phyloP scores from a whole-genome alignment of 2,797 vertebrate genomes.

The Clarias laeviceps region DNA sequence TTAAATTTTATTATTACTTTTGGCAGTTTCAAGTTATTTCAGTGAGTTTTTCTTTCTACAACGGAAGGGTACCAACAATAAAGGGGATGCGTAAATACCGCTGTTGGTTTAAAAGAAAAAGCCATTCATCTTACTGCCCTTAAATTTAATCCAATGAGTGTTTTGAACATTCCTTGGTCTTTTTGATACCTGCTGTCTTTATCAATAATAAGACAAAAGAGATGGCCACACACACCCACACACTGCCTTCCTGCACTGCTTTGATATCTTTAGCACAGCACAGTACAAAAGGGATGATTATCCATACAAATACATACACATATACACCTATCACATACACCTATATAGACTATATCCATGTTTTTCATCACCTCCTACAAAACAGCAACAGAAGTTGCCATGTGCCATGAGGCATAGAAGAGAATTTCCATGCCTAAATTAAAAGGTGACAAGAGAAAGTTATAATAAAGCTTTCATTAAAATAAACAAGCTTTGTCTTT shows the following conservation, averaged over 20 bases:
- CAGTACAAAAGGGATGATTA: background rate
- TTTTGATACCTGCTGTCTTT: conserved; percentile 31
- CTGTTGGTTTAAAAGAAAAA: background rate
- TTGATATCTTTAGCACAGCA: conserved; percentile 14
- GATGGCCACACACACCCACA: background rate
- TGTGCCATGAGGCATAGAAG: background rate
- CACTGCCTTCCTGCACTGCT: background rate
- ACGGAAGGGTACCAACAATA: too few species aligned
- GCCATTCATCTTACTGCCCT: conserved; percentile 35
- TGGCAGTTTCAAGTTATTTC: too few species aligned
- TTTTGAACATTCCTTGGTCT: conserved; percentile 24
- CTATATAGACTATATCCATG: background rate
- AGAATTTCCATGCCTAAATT: background rate
- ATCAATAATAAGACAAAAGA: conserved; percentile 48
- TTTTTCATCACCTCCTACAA: background rate
- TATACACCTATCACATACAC: background rate
- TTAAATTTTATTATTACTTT: too few species aligned
- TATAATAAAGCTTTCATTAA: background rate
- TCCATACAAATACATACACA: conserved; percentile 3
- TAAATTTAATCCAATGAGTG: conserved; percentile 23
- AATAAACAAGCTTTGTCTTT: background rate
- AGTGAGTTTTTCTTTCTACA: too few species aligned
- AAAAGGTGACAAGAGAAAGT: background rate
- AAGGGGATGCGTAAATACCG: too few species aligned
- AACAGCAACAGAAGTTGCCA: background rate